A percentile compares a stretch with the other conserved stretches of the same genome.
Conservation (phyloP, 2,888 invertebrate species). For the Nemapogon koenigi region DNA sequence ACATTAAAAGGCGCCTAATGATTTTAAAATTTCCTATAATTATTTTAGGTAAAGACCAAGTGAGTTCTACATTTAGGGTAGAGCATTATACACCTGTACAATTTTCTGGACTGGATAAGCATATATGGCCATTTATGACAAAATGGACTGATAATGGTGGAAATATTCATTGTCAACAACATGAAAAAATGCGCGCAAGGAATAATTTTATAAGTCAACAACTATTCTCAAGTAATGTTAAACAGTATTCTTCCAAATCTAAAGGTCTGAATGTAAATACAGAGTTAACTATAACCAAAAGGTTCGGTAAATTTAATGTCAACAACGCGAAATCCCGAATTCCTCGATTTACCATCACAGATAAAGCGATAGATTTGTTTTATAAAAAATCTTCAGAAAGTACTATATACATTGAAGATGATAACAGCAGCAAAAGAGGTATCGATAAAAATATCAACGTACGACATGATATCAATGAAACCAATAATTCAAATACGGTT, state of each 20-base stretch:
- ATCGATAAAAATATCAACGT: too few relatives aligned
- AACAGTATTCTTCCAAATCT: background rate
- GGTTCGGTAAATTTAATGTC: too few relatives aligned
- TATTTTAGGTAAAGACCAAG: constrained; percentile 38
- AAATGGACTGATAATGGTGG: constrained; percentile 24
- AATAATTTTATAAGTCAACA: background rate
- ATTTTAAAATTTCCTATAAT: constrained; percentile 35
- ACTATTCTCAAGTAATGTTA: background rate
- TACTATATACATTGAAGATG: too few relatives aligned
- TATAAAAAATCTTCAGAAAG: background rate
- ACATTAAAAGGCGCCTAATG: constrained; percentile 33
- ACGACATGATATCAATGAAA: too few relatives aligned
- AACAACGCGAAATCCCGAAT: too few relatives aligned
- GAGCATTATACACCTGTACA: constrained; percentile 28
- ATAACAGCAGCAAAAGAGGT: too few relatives aligned
- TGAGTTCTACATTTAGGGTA: constrained; percentile 28
- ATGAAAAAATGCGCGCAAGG: background rate
- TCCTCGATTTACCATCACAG: too few relatives aligned
- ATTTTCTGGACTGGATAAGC: constrained; percentile 34
- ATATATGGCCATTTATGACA: constrained; percentile 48
- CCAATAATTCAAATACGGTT: too few relatives aligned
- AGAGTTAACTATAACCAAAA: background rate
- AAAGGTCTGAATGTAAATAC: background rate
- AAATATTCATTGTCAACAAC: background rate
- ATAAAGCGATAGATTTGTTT: background rate